Evolutionary conservation across 2,113 vertebrate genomes (phyloP).

Genomic region (Pithys albifrons): DNA sequence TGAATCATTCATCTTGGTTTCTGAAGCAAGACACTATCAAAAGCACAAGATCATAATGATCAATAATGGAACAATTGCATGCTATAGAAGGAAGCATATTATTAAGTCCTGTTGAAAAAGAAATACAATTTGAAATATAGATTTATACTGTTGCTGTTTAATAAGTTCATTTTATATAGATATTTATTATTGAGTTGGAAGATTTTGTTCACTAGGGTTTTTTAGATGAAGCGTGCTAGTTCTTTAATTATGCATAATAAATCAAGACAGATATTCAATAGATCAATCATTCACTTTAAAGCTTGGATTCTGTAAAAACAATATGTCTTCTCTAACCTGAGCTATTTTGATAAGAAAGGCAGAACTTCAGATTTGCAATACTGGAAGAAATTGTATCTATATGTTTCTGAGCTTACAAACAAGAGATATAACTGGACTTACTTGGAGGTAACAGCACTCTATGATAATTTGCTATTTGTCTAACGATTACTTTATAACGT

Average conservation of each 20-base stretch:
- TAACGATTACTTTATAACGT: background rate
- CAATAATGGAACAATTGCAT: background rate
- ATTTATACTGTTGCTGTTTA: background rate
- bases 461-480: background rate
- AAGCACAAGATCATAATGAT: background rate
- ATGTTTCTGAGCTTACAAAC: background rate
- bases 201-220: background rate
- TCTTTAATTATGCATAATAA: background rate
- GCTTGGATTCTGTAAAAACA: background rate
- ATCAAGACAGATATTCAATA: background rate
- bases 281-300: background rate
- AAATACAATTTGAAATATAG: background rate
- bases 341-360: background rate
- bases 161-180: background rate
- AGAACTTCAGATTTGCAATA: background rate
- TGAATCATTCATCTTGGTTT: background rate
- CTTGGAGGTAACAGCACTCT: background rate
- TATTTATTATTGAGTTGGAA: background rate
- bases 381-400: background rate
- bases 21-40: background rate
- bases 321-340: background rate
- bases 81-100: background rate
- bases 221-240: background rate
- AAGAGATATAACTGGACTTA: background rate
- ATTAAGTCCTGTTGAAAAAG: background rate